Evolutionary conservation across 1,140 invertebrate genomes (phyloP), one percentile per base, ranked within the genome.

Genomic region (Zaprionus taronus): DNA sequence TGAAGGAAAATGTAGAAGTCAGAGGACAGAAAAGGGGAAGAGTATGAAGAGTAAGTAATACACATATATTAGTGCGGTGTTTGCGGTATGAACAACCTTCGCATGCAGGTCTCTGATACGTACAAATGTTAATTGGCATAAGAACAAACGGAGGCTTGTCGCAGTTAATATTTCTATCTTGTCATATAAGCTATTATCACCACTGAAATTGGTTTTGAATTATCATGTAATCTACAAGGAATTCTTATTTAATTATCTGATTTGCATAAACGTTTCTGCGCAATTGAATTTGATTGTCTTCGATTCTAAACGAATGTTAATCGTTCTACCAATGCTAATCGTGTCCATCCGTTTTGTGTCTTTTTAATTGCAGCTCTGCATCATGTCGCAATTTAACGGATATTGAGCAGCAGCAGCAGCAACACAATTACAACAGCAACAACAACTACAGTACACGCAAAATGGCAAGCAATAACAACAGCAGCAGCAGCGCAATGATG

Each of bases 401-500:
- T 72, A 74, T 67, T 85, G 79, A 85, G 55, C 66, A 72, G 58
- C 47, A 60, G 62, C 26, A 70, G 57, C 55, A 62, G 24, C 17
- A 36, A 36, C 28, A 57, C 28, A 57, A 41, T 44, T 47, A 41
- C 36, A 41, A n/a, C 44, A 68, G 9, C 24, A 64, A 53, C 24
- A 47, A 66, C 34, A 60, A 58, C 24, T 38, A 72, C 36, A 61
- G 58, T n/a, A 58, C 24, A 58, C 24, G 44, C 53, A 53, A 53
- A 36, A 89, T 89, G 84, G 81, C 79, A 57, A 79, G 63, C 61
- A 83, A 55, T 34, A 73, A 61, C 55, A 83, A 55, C 47, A 73
- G 61, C 17, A 68, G 36, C 44, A 72, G 41, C 58, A 61, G 38
- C 55, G 72, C 70, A 15, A 67, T 67, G 64, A 53, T 34, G 66